A percentile compares a stretch with the other conserved stretches of the same genome.
phyloP scores from a whole-genome alignment of 2,888 invertebrate genomes.

The Priocnemis perturbator region DNA sequence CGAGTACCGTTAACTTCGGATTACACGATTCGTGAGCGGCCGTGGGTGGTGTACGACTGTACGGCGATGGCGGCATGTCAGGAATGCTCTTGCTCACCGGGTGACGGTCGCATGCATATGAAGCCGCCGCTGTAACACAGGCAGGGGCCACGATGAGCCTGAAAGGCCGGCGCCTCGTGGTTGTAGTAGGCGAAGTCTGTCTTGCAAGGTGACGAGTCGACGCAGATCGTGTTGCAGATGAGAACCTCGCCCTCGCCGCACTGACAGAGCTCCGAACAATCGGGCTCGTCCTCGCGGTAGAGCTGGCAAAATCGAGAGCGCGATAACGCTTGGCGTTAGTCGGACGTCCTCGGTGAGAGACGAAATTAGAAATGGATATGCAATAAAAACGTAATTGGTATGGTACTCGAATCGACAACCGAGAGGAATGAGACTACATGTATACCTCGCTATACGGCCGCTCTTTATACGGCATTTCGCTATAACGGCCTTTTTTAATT shows the following conservation, averaged over 20 bases:
- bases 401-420: too few relatives aligned
- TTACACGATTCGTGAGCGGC: too few relatives aligned
- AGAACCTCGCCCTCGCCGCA: conserved; percentile 87
- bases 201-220: conserved; percentile 90
- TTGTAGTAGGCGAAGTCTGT: conserved; percentile 93
- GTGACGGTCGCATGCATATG: conserved; percentile 92
- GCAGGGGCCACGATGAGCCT: conserved; percentile 91
- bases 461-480: too few relatives aligned
- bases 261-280: conserved; percentile 93
- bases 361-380: too few relatives aligned
- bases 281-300: conserved; percentile 89
- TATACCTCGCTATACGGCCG: too few relatives aligned
- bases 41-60: too few relatives aligned
- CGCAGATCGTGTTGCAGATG: conserved; percentile 92
- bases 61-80: neutral
- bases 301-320: conserved; percentile 77
- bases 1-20: too few relatives aligned
- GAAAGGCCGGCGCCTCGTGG: conserved; percentile 92
- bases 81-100: conserved; percentile 75
- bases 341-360: too few relatives aligned
- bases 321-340: neutral
- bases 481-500: too few relatives aligned
- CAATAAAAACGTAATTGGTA: too few relatives aligned
- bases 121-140: conserved; percentile 94
- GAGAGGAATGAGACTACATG: too few relatives aligned